phyloP scores from a whole-genome alignment of 2,888 invertebrate genomes.

The Pristionchus mayeri region DNA sequence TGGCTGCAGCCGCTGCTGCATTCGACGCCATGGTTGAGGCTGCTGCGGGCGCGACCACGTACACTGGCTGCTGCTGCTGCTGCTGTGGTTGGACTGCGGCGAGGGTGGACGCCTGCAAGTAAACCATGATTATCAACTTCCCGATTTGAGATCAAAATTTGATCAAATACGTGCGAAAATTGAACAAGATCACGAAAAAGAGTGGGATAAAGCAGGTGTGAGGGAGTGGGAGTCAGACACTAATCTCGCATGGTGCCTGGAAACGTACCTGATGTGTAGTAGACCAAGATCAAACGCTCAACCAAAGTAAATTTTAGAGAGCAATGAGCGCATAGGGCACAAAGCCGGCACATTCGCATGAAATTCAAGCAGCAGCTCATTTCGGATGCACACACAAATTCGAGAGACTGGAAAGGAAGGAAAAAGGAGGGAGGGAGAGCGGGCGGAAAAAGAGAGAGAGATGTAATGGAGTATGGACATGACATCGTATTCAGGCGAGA shows the following conservation, averaged over 20 bases:
- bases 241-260: not conserved
- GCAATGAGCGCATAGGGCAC: no score
- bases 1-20: not conserved
- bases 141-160: not conserved
- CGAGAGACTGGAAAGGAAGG: no score
- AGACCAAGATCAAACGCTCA: not conserved
- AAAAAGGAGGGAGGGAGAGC: not conserved
- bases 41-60: not conserved
- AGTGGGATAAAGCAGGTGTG: not conserved
- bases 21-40: not conserved
- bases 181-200: not conserved
- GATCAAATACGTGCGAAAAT: not conserved
- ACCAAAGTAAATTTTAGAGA: not conserved
- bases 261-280: not conserved
- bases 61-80: conserved; percentile 15
- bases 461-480: not conserved
- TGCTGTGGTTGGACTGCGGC: not conserved
- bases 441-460: not conserved
- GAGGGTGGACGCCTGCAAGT: conserved; percentile 8
- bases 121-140: not conserved
- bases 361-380: no score
- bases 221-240: not conserved
- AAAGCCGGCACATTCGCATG: not conserved
- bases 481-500: not conserved
- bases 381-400: no score